These are phyloP conservation scores for Sorex fumeus DNA, from an alignment of 2,113 vertebrate species.

Conservation along the genomic window DNA sequence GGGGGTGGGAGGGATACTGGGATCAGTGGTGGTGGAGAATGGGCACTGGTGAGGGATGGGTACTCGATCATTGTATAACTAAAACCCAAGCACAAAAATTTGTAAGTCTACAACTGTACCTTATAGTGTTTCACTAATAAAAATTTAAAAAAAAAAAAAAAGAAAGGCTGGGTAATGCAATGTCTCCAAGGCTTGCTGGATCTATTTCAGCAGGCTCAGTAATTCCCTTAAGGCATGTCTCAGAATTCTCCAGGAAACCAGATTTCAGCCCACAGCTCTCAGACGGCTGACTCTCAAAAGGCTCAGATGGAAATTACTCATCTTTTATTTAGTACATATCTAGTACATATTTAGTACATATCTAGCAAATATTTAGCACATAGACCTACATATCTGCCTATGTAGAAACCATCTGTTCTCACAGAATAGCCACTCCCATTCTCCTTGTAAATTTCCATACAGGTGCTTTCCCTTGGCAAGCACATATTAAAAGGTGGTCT, in stretches of 20 bases:
- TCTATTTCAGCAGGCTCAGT: not conserved
- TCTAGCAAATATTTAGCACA: too few relatives aligned
- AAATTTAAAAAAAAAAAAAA: too few relatives aligned
- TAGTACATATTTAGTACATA: too few relatives aligned
- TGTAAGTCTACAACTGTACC: too few relatives aligned
- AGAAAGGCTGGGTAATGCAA: not conserved
- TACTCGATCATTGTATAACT: too few relatives aligned
- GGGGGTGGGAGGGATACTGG: too few relatives aligned
- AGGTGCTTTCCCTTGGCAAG: not conserved
- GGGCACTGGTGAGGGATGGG: too few relatives aligned
- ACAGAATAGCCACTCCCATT: not conserved
- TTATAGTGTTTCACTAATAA: too few relatives aligned
- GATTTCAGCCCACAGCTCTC: not conserved
- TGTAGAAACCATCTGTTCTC: not conserved
- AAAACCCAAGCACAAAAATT: too few relatives aligned
- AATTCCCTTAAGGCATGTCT: not conserved
- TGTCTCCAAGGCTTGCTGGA: not conserved
- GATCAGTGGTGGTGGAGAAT: too few relatives aligned
- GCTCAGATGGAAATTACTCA: not conserved
- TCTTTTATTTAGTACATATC: not conserved
- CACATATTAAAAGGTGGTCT: not conserved
- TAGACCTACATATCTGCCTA: not conserved
- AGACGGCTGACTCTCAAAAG: not conserved
- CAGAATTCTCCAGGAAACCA: not conserved
- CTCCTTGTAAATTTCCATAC: not conserved